These are phyloP conservation scores for Lumbricus terrestris DNA, from an alignment of 2,888 invertebrate genomes.

Conservation along the genomic window DNA sequence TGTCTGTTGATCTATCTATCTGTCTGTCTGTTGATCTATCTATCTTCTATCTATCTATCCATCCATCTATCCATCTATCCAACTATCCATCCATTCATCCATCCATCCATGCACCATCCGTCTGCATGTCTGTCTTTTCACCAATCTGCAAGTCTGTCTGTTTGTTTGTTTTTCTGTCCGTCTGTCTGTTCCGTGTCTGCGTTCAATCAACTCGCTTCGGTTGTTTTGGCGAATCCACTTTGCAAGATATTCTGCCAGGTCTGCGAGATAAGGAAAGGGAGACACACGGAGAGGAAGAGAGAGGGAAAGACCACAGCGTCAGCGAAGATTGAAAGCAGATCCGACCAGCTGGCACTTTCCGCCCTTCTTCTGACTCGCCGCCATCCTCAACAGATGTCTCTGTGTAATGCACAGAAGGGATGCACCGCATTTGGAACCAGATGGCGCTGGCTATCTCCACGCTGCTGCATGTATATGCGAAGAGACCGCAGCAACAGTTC, in stretches of 20 bases:
- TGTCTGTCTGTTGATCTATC: too few relatives aligned
- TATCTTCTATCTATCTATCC: too few relatives aligned
- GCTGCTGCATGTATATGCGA: too few relatives aligned
- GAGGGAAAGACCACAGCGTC: too few relatives aligned
- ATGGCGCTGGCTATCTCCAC: background rate
- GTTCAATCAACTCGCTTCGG: background rate
- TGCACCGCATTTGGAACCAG: background rate
- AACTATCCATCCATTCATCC: too few relatives aligned
- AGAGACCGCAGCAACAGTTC: background rate
- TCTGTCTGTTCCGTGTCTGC: background rate
- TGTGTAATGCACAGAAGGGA: background rate
- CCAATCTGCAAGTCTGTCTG: too few relatives aligned
- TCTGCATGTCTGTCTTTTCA: too few relatives aligned
- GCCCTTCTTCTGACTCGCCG: background rate
- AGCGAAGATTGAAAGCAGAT: background rate
- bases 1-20: too few relatives aligned
- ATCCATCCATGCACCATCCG: too few relatives aligned
- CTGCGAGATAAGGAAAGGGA: background rate
- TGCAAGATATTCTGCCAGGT: background rate
- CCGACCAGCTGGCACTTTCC: background rate
- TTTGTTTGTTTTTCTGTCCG: background rate
- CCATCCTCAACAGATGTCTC: background rate
- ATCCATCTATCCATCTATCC: too few relatives aligned
- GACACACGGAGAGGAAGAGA: too few relatives aligned
- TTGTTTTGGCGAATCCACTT: background rate